phyloP scores from a whole-genome alignment of 2,113 vertebrate species.

The Ia io region DNA sequence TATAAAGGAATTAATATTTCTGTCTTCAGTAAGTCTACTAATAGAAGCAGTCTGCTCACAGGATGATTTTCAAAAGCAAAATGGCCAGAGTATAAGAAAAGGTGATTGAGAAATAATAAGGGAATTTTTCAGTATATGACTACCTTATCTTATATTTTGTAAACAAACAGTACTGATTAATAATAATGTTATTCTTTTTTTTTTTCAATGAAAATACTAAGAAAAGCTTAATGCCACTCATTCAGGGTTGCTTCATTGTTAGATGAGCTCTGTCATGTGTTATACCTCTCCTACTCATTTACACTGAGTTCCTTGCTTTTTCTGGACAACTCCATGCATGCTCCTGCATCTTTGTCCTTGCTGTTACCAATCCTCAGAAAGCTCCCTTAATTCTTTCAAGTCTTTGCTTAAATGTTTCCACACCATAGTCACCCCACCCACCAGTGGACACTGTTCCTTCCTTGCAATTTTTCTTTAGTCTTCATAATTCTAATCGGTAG shows the following conservation, averaged over 20 bases:
- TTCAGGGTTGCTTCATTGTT: background rate
- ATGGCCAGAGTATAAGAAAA: background rate
- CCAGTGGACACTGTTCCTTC: background rate
- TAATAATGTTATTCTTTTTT: background rate
- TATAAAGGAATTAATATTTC: background rate
- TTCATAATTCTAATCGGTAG: background rate
- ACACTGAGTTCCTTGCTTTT: background rate
- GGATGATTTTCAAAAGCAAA: background rate
- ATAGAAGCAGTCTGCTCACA: background rate
- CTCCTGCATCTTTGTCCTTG: background rate
- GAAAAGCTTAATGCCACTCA: background rate
- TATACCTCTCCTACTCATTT: no score
- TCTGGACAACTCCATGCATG: background rate
- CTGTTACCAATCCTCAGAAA: background rate
- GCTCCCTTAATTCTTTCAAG: background rate
- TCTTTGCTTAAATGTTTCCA: background rate
- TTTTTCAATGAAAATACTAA: background rate
- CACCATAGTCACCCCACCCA: background rate
- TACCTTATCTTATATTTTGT: background rate
- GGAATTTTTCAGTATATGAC: background rate
- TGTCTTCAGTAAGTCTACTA: background rate
- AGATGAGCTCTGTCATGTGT: background rate
- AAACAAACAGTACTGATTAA: background rate
- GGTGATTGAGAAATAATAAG: background rate
- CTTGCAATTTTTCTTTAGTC: background rate